Conservation (phyloP, 1,140 invertebrate species). For the Coenobita brevimanus region DNA sequence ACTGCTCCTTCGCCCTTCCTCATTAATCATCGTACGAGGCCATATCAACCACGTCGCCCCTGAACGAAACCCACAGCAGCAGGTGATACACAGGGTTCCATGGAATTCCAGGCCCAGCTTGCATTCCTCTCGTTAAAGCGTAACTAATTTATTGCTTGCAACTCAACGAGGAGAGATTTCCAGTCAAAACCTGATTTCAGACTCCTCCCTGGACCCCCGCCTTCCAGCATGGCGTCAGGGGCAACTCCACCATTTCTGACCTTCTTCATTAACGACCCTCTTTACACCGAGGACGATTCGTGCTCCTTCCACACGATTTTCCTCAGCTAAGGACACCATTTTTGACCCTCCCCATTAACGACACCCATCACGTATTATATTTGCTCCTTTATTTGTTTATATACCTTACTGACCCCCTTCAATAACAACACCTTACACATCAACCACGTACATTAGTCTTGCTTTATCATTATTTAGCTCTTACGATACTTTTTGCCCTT, state of each 20-base stretch:
- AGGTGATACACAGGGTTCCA: conserved; percentile 29
- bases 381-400: no score
- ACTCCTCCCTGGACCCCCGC: background rate
- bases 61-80: conserved; percentile 43
- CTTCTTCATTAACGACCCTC: background rate
- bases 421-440: no score
- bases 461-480: no score
- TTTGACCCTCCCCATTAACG: no score
- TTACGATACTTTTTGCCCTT: no score
- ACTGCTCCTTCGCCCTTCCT: conserved; percentile 24
- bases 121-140: conserved; percentile 66
- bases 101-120: conserved; percentile 57
- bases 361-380: no score
- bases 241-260: background rate
- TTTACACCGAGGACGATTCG: no score
- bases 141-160: conserved; percentile 66
- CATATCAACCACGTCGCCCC: conserved; percentile 8
- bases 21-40: conserved; percentile 58
- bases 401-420: no score
- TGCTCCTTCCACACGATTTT: no score
- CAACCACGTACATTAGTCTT: no score
- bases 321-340: no score
- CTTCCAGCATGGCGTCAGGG: background rate
- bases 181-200: conserved; percentile 42
- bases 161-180: conserved; percentile 59